These are phyloP conservation scores for Aphidius gifuensis DNA, from an alignment of 1,140 invertebrate genomes.

Conservation along the genomic window DNA sequence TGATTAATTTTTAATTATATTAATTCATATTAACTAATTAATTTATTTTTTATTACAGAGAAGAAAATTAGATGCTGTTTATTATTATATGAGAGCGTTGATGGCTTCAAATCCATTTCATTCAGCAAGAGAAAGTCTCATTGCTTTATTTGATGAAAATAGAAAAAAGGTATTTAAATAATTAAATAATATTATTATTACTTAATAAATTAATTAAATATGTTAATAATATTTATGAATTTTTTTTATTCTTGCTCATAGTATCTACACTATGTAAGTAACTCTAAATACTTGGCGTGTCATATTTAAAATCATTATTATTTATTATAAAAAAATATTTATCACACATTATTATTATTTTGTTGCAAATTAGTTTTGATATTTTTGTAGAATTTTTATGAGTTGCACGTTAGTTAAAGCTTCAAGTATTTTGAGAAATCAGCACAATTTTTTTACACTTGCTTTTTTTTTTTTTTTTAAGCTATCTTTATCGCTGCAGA, in stretches of 20 bases:
- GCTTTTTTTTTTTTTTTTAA: too few species aligned
- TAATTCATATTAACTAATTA: neutral
- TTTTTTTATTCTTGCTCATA: conserved; percentile 53
- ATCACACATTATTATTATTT: too few species aligned
- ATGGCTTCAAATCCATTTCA: conserved; percentile 91
- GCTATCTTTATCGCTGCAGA: too few species aligned
- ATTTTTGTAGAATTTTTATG: too few species aligned
- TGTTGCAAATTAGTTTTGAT: too few species aligned
- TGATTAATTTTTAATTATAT: conserved; percentile 11
- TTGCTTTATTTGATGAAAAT: conserved; percentile 89
- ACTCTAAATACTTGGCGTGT: conserved; percentile 50
- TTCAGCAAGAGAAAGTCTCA: conserved; percentile 83
- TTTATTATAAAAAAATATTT: too few species aligned
- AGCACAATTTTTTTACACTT: too few species aligned
- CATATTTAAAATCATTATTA: conserved; percentile 32
- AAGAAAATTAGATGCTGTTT: conserved; percentile 93
- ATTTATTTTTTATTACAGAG: conserved; percentile 61
- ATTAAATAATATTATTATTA: conserved; percentile 1
- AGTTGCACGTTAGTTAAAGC: too few species aligned
- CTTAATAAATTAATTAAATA: conserved; percentile 11
- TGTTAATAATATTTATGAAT: conserved; percentile 43
- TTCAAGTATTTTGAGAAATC: too few species aligned
- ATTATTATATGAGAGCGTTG: conserved; percentile 92
- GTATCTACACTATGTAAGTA: conserved; percentile 66
- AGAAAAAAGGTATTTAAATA: conserved; percentile 74